These are phyloP conservation scores for Pristionchus arcanus DNA, from an alignment of 2,888 invertebrate genomes.

Conservation along the genomic window DNA sequence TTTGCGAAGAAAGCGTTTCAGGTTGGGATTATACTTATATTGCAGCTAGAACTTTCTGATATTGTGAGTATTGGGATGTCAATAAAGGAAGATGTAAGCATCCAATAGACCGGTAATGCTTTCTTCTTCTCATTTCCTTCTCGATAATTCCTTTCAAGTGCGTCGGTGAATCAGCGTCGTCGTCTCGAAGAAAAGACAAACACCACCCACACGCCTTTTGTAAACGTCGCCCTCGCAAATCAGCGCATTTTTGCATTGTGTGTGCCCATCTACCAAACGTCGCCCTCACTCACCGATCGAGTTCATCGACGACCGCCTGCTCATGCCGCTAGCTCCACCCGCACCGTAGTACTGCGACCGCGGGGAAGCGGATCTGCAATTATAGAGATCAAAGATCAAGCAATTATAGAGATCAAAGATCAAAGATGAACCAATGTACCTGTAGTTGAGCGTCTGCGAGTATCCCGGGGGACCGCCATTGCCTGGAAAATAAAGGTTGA, in stretches of 20 bases:
- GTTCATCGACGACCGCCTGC: slow-evolving; percentile 85
- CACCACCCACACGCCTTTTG: not conserved
- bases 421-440: slow-evolving; percentile 29
- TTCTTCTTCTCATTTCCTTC: not conserved
- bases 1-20: too few relatives aligned
- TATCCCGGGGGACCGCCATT: slow-evolving; percentile 40
- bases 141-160: slow-evolving; percentile 18
- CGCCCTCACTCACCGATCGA: slow-evolving; percentile 80
- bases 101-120: not conserved
- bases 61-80: too few relatives aligned
- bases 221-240: slow-evolving; percentile 19
- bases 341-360: slow-evolving; percentile 83
- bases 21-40: too few relatives aligned
- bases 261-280: not conserved
- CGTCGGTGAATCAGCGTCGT: slow-evolving; percentile 10
- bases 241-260: not conserved
- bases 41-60: too few relatives aligned
- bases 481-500: slow-evolving; percentile 9
- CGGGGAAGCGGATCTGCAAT: slow-evolving; percentile 72
- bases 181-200: slow-evolving; percentile 13
- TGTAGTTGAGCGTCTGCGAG: slow-evolving; percentile 56
- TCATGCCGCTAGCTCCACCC: slow-evolving; percentile 82
- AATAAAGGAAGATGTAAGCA: not conserved
- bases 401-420: slow-evolving; percentile 22
- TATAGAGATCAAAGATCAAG: slow-evolving; percentile 6